phyloP scores from a whole-genome alignment of 2,797 vertebrate genomes.

The Leptatherina wallacei region DNA sequence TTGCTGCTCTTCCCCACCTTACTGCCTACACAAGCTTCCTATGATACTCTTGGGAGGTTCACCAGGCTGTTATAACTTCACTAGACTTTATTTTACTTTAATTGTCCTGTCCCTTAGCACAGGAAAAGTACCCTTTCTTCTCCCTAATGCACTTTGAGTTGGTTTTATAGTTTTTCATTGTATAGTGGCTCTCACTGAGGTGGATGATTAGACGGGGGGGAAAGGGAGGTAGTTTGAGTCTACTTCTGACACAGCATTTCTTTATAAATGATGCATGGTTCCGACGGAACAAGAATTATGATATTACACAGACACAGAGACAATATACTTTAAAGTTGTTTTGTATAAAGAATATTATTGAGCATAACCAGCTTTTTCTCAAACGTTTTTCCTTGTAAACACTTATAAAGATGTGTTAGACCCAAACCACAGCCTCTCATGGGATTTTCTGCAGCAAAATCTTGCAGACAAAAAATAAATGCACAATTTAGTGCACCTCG shows the following conservation, averaged over 20 bases:
- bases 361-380: neutral
- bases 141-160: conserved; percentile 66
- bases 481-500: conserved; percentile 19
- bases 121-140: conserved; percentile 61
- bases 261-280: conserved; percentile 11
- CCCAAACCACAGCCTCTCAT: conserved; percentile 2
- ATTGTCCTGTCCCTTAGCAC: conserved; percentile 77
- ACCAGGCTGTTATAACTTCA: conserved; percentile 71
- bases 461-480: conserved; percentile 35
- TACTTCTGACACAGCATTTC: conserved; percentile 41
- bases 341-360: conserved; percentile 1
- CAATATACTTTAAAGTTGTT: conserved; percentile 11
- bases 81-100: conserved; percentile 81
- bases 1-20: conserved; percentile 76
- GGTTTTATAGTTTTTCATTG: conserved; percentile 58
- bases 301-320: conserved; percentile 6
- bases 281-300: conserved; percentile 12
- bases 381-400: neutral
- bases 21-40: conserved; percentile 67
- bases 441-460: conserved; percentile 21
- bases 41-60: conserved; percentile 70
- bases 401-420: conserved; percentile 3
- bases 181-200: conserved; percentile 44
- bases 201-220: conserved; percentile 53
- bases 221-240: conserved; percentile 40